Evolutionary conservation across 2,113 vertebrate species (phyloP), one percentile per base, ranked within the genome.

Genomic region (Cochlearius cochlearius): DNA sequence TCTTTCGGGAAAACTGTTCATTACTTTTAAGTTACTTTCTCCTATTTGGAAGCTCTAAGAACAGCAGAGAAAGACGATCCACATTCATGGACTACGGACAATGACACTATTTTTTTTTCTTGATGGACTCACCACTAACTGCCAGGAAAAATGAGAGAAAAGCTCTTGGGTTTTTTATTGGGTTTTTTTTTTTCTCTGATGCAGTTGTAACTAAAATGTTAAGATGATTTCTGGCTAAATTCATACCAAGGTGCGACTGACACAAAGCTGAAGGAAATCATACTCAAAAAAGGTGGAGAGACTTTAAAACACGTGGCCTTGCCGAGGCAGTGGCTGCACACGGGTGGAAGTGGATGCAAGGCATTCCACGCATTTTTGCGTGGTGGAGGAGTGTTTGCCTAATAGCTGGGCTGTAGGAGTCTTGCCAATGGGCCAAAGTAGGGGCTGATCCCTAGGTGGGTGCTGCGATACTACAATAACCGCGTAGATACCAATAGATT

Each of bases 391-490:
- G 41, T 41, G 53, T 79, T 76, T 56, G 34, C 16, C 18, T 66
- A 1, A 60, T 32, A 62, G 7, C 11, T 73, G 20, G 12, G 10
- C 36, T 73, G 23, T 27, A 66, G 45, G 30, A 27, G 39, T 92
- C 59, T 64, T 73, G 39, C n/a, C 39, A 29, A 0, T 23, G 38
- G 36, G 45, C 43, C 53, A 41, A 6, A 23, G 27, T 11, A 59
- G 38, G 36, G 60, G 7, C 21, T 67, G 62, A 17, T 47, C 39
- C 20, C 21, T 30, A 16, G n/a, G 19, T n/a, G 22, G 21, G 14
- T 82, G 15, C 72, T 55, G 43, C 0, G 0, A 10, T 22, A 25
- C 25, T 39, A 9, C 50, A 36, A 1, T 64, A 56, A 64, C 13
- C 2, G 0, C 4, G 1, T 21, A n/a, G n/a, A 8, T 18, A 41